Conservation (phyloP, 2,113 vertebrate species). For the Lepisosteus oculatus region DNA sequence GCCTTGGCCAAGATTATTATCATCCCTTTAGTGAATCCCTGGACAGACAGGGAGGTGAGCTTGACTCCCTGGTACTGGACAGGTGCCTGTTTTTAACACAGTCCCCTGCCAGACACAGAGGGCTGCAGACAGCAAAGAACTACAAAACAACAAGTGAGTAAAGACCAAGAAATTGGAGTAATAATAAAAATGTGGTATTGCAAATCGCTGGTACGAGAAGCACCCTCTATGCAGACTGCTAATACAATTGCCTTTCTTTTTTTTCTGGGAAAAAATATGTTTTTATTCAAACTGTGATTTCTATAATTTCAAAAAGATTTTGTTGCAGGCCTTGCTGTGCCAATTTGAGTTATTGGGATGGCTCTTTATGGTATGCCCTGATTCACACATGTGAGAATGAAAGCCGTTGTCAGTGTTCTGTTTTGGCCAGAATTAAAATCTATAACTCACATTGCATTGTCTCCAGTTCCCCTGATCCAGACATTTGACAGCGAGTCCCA, state of each 20-base stretch:
- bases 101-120: conserved; percentile 2
- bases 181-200: conserved; percentile 39
- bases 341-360: conserved; percentile 48
- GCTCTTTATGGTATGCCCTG: conserved; percentile 28
- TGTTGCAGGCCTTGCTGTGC: conserved; percentile 37
- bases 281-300: conserved; percentile 53
- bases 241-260: conserved; percentile 9
- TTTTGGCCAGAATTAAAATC: neutral
- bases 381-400: conserved; percentile 36
- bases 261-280: conserved; percentile 39
- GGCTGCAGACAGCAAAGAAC: conserved; percentile 17
- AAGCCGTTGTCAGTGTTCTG: conserved; percentile 18
- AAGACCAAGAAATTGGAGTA: conserved; percentile 19
- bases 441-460: neutral
- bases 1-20: conserved; percentile 18
- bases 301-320: conserved; percentile 42
- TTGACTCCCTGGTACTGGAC: conserved; percentile 30
- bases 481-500: no score
- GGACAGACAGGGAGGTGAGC: conserved; percentile 6
- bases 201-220: conserved; percentile 33
- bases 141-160: conserved; percentile 24
- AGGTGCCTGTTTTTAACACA: conserved; percentile 3
- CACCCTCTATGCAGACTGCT: conserved; percentile 21
- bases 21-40: conserved; percentile 8
- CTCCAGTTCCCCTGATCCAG: no score